Evolutionary conservation across 2,888 invertebrate genomes (phyloP).

Genomic region (Bibio marci): DNA sequence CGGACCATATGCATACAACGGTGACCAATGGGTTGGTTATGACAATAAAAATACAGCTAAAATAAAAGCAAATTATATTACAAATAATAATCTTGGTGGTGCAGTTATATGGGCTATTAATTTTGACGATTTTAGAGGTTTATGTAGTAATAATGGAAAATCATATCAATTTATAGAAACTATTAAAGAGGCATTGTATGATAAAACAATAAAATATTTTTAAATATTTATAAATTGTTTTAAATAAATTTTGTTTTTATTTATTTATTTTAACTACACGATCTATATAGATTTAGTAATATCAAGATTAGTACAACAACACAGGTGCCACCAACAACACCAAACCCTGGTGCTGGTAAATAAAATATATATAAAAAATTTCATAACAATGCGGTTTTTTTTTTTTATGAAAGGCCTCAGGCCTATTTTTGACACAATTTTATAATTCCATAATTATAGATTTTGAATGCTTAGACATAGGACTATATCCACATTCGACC

Average conservation of each 20-base stretch:
- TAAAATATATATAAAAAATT: no score
- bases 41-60: conserved; percentile 72
- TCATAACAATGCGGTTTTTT: no score
- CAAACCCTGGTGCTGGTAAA: conserved; percentile 39
- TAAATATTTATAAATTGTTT: no score
- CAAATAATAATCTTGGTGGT: conserved; percentile 69
- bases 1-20: conserved; percentile 78
- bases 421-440: no score
- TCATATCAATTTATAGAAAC: conserved; percentile 85
- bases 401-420: no score
- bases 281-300: no score
- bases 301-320: conserved; percentile 28
- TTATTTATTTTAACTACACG: no score
- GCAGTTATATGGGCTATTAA: conserved; percentile 53
- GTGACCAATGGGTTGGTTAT: conserved; percentile 87
- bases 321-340: conserved; percentile 60
- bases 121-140: conserved; percentile 87
- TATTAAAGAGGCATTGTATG: conserved; percentile 61
- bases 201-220: conserved; percentile 20
- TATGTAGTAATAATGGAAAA: conserved; percentile 64
- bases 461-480: no score
- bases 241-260: neutral
- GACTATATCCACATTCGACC: no score
- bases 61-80: conserved; percentile 71
- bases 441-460: no score